These are phyloP conservation scores for Coregonus sp. DNA, from an alignment of 2,797 vertebrate species.

Conservation along the genomic window DNA sequence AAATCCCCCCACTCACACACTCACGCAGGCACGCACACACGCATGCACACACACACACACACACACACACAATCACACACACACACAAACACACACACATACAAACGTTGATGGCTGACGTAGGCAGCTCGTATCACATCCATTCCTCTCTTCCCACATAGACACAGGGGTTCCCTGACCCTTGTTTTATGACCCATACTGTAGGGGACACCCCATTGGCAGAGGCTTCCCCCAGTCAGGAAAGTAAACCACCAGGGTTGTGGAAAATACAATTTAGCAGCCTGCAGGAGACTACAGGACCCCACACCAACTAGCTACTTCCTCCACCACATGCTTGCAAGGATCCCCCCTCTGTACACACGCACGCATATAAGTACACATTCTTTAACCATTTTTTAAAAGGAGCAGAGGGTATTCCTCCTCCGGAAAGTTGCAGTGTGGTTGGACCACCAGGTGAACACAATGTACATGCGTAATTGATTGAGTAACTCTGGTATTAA, in stretches of 20 bases:
- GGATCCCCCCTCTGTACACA: slow-evolving; percentile 9
- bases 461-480: background rate
- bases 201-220: slow-evolving; percentile 30
- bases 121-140: background rate
- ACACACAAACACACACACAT: background rate
- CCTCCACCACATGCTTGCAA: background rate
- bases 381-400: slow-evolving; percentile 15
- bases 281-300: slow-evolving; percentile 46
- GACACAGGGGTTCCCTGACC: slow-evolving; percentile 47
- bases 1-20: slow-evolving; percentile 18
- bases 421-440: slow-evolving; percentile 43
- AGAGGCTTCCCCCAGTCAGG: slow-evolving; percentile 55
- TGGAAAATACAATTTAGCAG: slow-evolving; percentile 53
- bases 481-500: background rate
- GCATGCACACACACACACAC: background rate
- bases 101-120: background rate
- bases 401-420: slow-evolving; percentile 44
- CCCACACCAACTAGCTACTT: slow-evolving; percentile 43
- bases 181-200: slow-evolving; percentile 47
- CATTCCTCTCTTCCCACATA: slow-evolving; percentile 29
- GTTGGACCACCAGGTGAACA: slow-evolving; percentile 52
- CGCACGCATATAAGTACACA: slow-evolving; percentile 11
- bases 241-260: slow-evolving; percentile 42
- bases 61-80: background rate
- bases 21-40: background rate